Percentiles rank a stretch among this genome's conserved stretches.
Evolutionary conservation across 2,113 vertebrate species (phyloP).

Genomic region (Trogon melanurus): DNA sequence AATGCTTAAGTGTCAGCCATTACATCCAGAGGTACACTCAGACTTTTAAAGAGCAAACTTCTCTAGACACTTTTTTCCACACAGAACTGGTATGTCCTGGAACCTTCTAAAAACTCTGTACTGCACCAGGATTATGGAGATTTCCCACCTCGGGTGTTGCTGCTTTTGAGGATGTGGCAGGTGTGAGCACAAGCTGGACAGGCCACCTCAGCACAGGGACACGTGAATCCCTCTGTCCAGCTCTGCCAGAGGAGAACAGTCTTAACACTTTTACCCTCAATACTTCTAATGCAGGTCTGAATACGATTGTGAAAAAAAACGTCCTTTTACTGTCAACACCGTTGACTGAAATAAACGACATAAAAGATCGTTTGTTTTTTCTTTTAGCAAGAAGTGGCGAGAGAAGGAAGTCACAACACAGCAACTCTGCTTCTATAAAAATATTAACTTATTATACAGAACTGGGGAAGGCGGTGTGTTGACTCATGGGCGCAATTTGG

Average conservation of each 20-base stretch:
- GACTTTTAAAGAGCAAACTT: not conserved
- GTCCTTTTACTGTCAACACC: not conserved
- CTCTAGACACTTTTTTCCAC: not conserved
- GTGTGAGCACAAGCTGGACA: not conserved
- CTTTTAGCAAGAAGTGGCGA: not conserved
- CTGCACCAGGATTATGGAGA: not conserved
- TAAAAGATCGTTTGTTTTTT: not conserved
- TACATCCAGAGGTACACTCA: fast-evolving
- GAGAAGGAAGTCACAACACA: not conserved
- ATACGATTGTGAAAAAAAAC: not conserved
- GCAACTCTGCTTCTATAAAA: not conserved
- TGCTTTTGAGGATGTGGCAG: fast-evolving
- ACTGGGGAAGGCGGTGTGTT: not conserved
- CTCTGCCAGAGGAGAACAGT: not conserved
- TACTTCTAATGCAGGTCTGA: not conserved
- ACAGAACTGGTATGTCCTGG: not conserved
- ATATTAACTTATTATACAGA: not conserved
- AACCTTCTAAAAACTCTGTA: not conserved
- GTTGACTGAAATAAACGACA: not conserved
- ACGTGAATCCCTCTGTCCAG: not conserved
- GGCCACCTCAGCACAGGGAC: not conserved
- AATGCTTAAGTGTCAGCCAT: no score
- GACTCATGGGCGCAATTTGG: not conserved
- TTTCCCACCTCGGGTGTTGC: not conserved
- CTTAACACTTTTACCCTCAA: not conserved